These are phyloP conservation scores for Itoplectis maculator DNA, from an alignment of 2,888 invertebrate species.

Conservation along the genomic window DNA sequence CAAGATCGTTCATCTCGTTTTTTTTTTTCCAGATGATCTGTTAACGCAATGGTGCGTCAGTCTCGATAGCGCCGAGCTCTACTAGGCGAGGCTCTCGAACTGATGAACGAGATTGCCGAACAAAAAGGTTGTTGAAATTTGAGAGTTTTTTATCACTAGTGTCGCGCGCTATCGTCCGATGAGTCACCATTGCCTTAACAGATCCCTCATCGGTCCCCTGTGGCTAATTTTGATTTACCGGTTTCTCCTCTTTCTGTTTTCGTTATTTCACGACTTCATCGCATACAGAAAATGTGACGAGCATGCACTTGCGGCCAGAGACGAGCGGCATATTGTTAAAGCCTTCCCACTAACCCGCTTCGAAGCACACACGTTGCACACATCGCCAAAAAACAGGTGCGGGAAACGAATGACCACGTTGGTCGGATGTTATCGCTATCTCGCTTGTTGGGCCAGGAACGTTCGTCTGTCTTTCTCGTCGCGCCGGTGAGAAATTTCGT, in stretches of 20 bases:
- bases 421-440: conserved; percentile 44
- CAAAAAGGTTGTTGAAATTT: conserved; percentile 2
- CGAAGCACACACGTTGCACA: conserved; percentile 55
- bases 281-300: conserved; percentile 76
- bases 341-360: conserved; percentile 73
- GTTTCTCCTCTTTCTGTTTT: conserved; percentile 72
- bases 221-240: conserved; percentile 67
- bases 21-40: conserved; percentile 50
- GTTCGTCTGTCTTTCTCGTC: not conserved
- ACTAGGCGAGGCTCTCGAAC: conserved; percentile 14
- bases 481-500: conserved; percentile 1
- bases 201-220: conserved; percentile 33
- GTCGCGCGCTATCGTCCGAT: conserved; percentile 1
- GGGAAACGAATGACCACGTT: conserved; percentile 32
- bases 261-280: conserved; percentile 75
- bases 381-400: conserved; percentile 22
- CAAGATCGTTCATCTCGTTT: conserved; percentile 26
- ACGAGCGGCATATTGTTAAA: conserved; percentile 74
- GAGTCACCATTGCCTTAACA: conserved; percentile 62
- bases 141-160: conserved; percentile 9
- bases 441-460: conserved; percentile 42
- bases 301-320: conserved; percentile 77
- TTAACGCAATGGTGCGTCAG: conserved; percentile 57
- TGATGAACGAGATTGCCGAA: not conserved
- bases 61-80: conserved; percentile 31